phyloP scores from a whole-genome alignment of 2,113 vertebrate genomes.

The Zapornia atra region DNA sequence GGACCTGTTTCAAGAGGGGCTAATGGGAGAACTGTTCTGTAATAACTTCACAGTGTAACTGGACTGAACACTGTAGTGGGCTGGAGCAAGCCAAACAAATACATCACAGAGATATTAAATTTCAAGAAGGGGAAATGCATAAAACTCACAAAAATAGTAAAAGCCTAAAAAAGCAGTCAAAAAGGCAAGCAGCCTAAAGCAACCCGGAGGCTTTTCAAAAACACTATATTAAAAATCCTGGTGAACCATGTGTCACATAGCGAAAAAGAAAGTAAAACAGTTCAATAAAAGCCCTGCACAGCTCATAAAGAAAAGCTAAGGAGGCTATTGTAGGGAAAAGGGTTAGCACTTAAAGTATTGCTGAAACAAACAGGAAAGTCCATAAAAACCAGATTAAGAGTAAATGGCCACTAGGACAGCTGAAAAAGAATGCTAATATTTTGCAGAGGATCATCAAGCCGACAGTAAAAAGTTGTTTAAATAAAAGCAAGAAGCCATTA shows the following conservation, averaged over 20 bases:
- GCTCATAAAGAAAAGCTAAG: neutral
- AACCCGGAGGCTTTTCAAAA: constrained; percentile 47
- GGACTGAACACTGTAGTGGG: neutral
- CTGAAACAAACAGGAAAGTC: neutral
- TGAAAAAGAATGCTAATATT: neutral
- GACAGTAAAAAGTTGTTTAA: neutral
- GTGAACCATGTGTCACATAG: neutral
- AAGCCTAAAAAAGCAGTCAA: constrained; percentile 2
- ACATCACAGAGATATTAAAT: neutral
- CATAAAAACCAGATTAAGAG: neutral
- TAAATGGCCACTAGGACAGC: neutral
- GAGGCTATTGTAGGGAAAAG: neutral
- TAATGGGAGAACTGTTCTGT: neutral
- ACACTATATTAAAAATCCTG: neutral
- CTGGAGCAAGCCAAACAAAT: constrained; percentile 29
- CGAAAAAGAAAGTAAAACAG: neutral
- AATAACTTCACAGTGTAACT: neutral
- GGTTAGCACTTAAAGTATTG: neutral
- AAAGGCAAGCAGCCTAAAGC: constrained; percentile 36
- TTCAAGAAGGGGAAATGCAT: constrained; percentile 23
- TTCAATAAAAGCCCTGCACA: neutral
- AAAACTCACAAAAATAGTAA: constrained; percentile 11
- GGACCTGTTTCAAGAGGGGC: neutral
- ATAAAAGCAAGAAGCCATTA: neutral
- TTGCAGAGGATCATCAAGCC: neutral